A percentile compares a stretch with the other conserved stretches of the same genome.
phyloP scores from a whole-genome alignment of 2,113 vertebrate genomes.

The Pelmatolapia mariae region DNA sequence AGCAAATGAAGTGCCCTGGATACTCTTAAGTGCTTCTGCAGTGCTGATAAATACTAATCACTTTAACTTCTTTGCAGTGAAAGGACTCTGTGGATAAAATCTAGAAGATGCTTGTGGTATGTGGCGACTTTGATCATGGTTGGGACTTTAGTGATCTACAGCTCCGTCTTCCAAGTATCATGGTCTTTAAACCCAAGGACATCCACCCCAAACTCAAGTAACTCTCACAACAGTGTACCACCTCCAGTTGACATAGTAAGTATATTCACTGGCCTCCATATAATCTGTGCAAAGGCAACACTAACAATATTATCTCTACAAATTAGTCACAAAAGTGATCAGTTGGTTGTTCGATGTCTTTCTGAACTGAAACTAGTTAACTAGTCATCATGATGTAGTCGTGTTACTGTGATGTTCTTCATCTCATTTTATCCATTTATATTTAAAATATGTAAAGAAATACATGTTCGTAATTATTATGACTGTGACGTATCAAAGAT shows the following conservation, averaged over 20 bases:
- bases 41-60: neutral
- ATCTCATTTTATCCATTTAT: neutral
- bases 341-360: neutral
- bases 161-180: rapidly evolving
- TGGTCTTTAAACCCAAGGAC: neutral
- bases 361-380: neutral
- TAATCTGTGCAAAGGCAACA: neutral
- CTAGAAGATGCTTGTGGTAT: neutral
- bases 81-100: neutral
- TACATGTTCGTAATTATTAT: neutral
- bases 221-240: neutral
- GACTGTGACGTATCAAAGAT: neutral
- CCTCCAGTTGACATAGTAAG: neutral
- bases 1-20: neutral
- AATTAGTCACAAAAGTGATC: neutral
- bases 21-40: neutral
- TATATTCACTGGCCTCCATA: neutral
- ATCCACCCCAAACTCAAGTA: neutral
- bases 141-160: neutral
- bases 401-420: neutral
- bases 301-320: neutral
- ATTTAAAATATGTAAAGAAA: neutral
- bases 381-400: neutral
- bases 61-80: constrained; percentile 22
- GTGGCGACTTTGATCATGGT: neutral